These are phyloP conservation scores for Rhamphomyia laevipes DNA, from an alignment of 2,888 invertebrate genomes.

Conservation along the genomic window DNA sequence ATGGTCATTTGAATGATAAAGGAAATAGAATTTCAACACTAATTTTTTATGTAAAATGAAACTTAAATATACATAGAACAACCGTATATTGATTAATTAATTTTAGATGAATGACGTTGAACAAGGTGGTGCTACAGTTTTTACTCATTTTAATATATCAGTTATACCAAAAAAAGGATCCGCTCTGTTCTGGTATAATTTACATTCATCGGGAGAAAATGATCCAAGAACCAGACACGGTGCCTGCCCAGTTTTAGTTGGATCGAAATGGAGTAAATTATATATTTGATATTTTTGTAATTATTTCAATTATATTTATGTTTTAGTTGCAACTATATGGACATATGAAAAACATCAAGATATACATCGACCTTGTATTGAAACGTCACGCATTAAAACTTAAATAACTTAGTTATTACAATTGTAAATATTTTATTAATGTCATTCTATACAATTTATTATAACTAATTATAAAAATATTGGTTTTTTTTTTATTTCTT, in stretches of 20 bases:
- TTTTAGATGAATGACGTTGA: slow-evolving; percentile 86
- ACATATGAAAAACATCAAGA: no score
- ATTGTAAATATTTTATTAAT: no score
- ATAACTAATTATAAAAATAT: no score
- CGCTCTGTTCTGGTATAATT: slow-evolving; percentile 33
- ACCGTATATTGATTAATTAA: background rate
- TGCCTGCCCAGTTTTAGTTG: slow-evolving; percentile 29
- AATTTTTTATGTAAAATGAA: background rate
- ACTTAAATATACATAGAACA: background rate
- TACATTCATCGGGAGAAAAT: slow-evolving; percentile 25
- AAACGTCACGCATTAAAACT: no score
- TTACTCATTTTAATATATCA: slow-evolving; percentile 72
- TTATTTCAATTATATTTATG: no score
- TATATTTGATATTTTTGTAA: no score
- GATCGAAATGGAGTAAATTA: slow-evolving; percentile 29
- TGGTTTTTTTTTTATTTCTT: no score
- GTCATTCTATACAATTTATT: no score
- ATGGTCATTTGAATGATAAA: background rate
- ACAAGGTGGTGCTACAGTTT: slow-evolving; percentile 95
- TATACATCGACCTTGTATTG: no score
- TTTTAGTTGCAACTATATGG: no score
- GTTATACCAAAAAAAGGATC: slow-evolving; percentile 71
- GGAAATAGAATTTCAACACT: background rate
- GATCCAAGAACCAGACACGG: slow-evolving; percentile 30
- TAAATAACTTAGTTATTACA: no score